Evolutionary conservation across 2,113 vertebrate genomes (phyloP), one percentile per base, ranked within the genome.

Genomic region (Suricata suricatta): DNA sequence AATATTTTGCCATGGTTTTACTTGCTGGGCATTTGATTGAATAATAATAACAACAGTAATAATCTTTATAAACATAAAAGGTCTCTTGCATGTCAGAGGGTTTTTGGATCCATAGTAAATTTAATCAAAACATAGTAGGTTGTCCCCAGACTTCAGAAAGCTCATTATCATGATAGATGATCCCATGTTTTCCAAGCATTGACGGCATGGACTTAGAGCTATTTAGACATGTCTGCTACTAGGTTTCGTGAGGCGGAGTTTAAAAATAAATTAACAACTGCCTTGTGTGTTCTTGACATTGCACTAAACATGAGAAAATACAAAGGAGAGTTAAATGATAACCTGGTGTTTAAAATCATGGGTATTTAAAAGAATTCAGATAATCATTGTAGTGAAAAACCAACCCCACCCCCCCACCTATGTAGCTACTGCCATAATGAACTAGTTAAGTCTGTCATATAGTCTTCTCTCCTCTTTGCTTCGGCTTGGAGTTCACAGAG

Each of bases 241-340:
- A 52, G 38, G 94, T 95, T 93, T 84, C 27, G 82, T 4, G 4
- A 50, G 79, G 7, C 38, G 87, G 16, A 29, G 57, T 66, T 91
- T 85, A 80, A 85, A 98, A 97, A 93, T 95, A 95, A 15, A 38
- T 47, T 64, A 21, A 60, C 87, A 96, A 96, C 31, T 87, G 84
- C 72, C 82, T 44, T 21, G 79, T 91, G 2, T 90, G 4, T 47
- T 95, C 3, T 44, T 90, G 77, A 38, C 23, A 35, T 38, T 93
- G 4, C 50, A 79, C 3, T 88, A 90, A 90, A 60, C 33, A 68
- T 77, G 89, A 69, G 85, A 71, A 71, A 71, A 93, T 88, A 64
- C 15, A 74, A 91, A 86, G 5, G 21, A 89, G 52, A 83, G 74
- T 57, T 96, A 71, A 98, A 69, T 50, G 35, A 52, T 66, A 14